These are phyloP conservation scores for Odontocerum albicorne DNA, from an alignment of 2,888 invertebrate species.

Conservation along the genomic window DNA sequence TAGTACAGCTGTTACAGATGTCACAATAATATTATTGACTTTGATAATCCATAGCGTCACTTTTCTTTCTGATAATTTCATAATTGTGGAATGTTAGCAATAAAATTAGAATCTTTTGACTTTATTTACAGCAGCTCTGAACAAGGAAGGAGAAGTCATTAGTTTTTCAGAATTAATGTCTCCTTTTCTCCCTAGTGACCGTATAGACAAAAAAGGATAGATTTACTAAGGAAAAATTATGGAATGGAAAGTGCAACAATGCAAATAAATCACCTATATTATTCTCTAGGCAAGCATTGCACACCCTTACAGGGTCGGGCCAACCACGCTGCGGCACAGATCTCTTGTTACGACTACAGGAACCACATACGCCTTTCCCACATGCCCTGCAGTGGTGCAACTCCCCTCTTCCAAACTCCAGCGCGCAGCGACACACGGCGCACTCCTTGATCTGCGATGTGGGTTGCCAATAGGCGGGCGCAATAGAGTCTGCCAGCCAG, in stretches of 20 bases:
- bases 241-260: no score
- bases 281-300: slow-evolving; percentile 62
- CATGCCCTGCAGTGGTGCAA: slow-evolving; percentile 80
- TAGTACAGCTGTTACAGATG: no score
- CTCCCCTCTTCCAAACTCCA: slow-evolving; percentile 56
- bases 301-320: slow-evolving; percentile 71
- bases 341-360: slow-evolving; percentile 66
- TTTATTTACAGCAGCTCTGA: no score
- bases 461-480: slow-evolving; percentile 79
- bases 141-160: no score
- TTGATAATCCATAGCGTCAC: no score
- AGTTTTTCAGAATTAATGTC: no score
- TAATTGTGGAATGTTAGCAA: no score
- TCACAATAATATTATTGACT: no score
- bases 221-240: neutral
- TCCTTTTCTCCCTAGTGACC: no score
- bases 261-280: slow-evolving; percentile 7
- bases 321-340: slow-evolving; percentile 75
- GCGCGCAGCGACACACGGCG: slow-evolving; percentile 61
- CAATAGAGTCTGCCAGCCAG: slow-evolving; percentile 78
- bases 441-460: slow-evolving; percentile 77
- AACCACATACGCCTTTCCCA: slow-evolving; percentile 77
- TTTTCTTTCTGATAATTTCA: no score
- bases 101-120: no score
- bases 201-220: neutral